Evolutionary conservation across 1,140 invertebrate genomes (phyloP), one percentile per base, ranked within the genome.

Genomic region (Bombus waltoni): DNA sequence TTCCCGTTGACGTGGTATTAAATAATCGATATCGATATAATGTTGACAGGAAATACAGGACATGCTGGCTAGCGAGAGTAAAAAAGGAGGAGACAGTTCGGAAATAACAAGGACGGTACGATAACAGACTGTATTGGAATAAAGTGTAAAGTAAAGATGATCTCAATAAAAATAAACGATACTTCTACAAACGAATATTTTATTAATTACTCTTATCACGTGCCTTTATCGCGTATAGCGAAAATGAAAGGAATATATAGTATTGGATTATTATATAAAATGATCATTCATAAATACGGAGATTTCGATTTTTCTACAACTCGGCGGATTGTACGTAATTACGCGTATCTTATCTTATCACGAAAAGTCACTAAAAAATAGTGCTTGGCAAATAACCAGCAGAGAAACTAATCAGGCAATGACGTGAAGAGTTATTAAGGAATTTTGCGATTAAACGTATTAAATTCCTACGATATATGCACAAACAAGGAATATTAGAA

Each of bases 21-120:
- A 22, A 53, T 53, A n/a, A 80, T 81, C 38, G 22, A 40, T 62
- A 80, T 81, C 38, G 22, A 40, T 62, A 10, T n/a, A n/a, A 10
- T 57, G 22, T 78, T 35, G 28, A 11, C 72, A 89, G 71, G 91
- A 93, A 76, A 94, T 94, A 80, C 93, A 94, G 75, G 87, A 91
- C 10, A 92, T 92, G 78, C 35, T 91, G 38, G 35, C 32, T 4
- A 28, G 11, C 0, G 35, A 53, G 47, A 72, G 25, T 32, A 5
- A 10, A 35, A 18, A 22, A 28, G 35, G 4, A 3, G 8, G n/a
- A 25, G 40, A 25, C 28, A 18, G 3, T 57, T 28, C 25, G 10
- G 38, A 87, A 13, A 32, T 22, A 38, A 76, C 6, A 28, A 15
- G n/a, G 38, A 53, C 59, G 35, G 15, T 22, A 4, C 65, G 38